Evolutionary conservation across 64 coral and sea anemone genomes (phyloP).

Genomic region (Montipora foliosa): DNA sequence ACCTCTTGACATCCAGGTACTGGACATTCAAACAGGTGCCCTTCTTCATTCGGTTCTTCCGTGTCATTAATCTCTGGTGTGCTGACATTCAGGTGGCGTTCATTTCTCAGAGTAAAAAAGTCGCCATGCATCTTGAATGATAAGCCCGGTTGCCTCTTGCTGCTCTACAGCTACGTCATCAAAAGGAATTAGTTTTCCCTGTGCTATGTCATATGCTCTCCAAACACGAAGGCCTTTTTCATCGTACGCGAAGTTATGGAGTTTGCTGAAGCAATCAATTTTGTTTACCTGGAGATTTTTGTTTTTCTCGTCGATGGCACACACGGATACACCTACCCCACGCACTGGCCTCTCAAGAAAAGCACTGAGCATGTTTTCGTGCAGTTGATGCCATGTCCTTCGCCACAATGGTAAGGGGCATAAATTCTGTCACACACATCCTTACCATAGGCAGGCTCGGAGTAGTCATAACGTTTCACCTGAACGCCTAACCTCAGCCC

Average conservation of each 20-base stretch:
- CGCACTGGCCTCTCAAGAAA: slow-evolving; percentile 55
- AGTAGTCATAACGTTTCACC: slow-evolving; percentile 19
- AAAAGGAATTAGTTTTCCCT: not conserved
- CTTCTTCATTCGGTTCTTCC: not conserved
- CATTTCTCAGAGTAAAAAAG: not conserved
- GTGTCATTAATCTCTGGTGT: not conserved
- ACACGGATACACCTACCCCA: slow-evolving; percentile 51
- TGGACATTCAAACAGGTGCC: not conserved
- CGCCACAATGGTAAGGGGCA: slow-evolving; percentile 35
- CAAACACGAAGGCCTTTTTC: slow-evolving; percentile 48
- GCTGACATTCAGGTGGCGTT: too few species aligned
- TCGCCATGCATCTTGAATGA: not conserved
- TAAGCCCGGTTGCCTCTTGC: not conserved
- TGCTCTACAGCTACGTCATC: not conserved
- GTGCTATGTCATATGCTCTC: slow-evolving; percentile 39
- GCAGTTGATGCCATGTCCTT: slow-evolving; percentile 29
- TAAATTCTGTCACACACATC: slow-evolving; percentile 41
- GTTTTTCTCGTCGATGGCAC: slow-evolving; percentile 30
- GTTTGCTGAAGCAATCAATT: slow-evolving; percentile 59
- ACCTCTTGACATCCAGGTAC: not conserved
- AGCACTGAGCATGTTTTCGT: slow-evolving; percentile 48
- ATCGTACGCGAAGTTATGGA: slow-evolving; percentile 71
- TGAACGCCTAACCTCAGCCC: slow-evolving; percentile 1
- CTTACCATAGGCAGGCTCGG: slow-evolving; percentile 15
- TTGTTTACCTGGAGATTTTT: slow-evolving; percentile 48